These are phyloP conservation scores for Bothrops jararaca DNA, from an alignment of 2,113 vertebrate species.

Conservation along the genomic window DNA sequence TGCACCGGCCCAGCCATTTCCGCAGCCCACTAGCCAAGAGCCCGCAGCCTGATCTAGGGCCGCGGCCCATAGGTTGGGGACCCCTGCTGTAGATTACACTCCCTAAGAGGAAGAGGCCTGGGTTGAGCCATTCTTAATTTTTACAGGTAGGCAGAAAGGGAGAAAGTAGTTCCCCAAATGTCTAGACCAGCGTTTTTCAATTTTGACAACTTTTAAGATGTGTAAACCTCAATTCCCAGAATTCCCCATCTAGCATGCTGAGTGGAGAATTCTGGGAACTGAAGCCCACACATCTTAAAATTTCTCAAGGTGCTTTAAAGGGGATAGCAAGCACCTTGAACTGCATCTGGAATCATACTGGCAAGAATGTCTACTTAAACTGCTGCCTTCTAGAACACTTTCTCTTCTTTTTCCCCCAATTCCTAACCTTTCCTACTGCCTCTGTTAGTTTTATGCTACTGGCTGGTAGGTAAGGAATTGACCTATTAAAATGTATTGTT, in stretches of 20 bases:
- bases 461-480: neutral
- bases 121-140: neutral
- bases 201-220: neutral
- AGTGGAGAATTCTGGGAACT: neutral
- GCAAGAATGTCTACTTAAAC: neutral
- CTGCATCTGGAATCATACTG: neutral
- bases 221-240: neutral
- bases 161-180: neutral
- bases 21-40: no score
- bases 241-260: neutral
- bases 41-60: rapidly evolving
- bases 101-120: neutral
- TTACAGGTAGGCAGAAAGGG: neutral
- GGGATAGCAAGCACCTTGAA: neutral
- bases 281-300: neutral
- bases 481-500: neutral
- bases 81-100: neutral
- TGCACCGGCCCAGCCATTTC: no score
- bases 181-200: neutral
- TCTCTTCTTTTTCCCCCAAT: neutral
- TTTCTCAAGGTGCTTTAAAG: neutral
- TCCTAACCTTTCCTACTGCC: neutral
- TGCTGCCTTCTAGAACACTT: neutral
- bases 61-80: no score
- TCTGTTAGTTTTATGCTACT: neutral